phyloP scores from a whole-genome alignment of 2,113 vertebrate species.

The Haemorhous mexicanus region DNA sequence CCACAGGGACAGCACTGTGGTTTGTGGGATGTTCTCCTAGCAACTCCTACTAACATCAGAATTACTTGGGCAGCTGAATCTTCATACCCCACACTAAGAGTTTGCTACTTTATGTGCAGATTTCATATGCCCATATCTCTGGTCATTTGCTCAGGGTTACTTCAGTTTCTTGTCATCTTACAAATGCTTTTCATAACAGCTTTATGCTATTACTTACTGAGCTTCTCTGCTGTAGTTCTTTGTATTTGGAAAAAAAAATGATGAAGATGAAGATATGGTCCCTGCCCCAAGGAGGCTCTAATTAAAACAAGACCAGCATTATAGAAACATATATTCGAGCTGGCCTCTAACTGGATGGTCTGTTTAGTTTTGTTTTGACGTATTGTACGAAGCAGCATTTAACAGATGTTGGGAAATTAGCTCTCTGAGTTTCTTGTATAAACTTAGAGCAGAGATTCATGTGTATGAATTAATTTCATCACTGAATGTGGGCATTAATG shows the following conservation, averaged over 20 bases:
- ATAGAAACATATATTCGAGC: not conserved
- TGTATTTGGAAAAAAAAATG: not conserved
- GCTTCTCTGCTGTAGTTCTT: not conserved
- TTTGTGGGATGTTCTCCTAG: conserved; percentile 23
- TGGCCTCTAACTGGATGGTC: conserved; percentile 29
- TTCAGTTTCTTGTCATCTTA: not conserved
- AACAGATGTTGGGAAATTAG: conserved; percentile 41
- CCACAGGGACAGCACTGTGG: not conserved
- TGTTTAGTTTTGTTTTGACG: conserved; percentile 50
- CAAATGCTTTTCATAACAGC: not conserved
- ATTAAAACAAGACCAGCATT: conserved; percentile 21
- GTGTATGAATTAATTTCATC: not conserved
- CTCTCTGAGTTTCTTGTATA: not conserved
- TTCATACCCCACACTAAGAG: not conserved
- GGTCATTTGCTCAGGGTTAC: not conserved
- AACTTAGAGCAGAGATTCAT: not conserved
- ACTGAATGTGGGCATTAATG: not conserved
- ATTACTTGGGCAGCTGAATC: not conserved
- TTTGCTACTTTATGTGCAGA: not conserved
- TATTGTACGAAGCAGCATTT: not conserved
- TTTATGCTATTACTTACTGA: not conserved
- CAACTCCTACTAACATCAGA: conserved; percentile 1
- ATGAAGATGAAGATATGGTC: not conserved
- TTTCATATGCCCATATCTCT: not conserved
- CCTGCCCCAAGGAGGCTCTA: not conserved